Conservation (phyloP, 2,113 vertebrate species). For the Potamarius usumacintae region DNA sequence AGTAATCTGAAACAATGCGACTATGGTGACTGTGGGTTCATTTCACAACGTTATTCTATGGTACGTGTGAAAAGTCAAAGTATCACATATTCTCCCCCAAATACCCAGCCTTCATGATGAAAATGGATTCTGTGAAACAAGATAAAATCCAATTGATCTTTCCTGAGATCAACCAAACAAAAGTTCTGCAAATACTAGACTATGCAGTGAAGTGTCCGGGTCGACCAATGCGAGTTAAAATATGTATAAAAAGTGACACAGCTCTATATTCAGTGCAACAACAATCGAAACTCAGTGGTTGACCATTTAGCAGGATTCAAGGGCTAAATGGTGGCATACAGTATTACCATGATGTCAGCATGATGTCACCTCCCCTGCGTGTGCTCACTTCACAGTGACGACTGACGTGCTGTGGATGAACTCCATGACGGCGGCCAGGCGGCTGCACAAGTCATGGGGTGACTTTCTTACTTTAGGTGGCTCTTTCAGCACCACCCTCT, state of each 20-base stretch:
- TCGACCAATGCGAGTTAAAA: conserved; percentile 51
- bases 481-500: conserved; percentile 85
- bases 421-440: conserved; percentile 92
- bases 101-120: conserved; percentile 1
- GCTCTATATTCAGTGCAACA: conserved; percentile 49
- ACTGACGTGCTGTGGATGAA: conserved; percentile 84
- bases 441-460: conserved; percentile 90
- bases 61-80: conserved; percentile 20
- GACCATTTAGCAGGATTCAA: conserved; percentile 15
- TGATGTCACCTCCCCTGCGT: not conserved
- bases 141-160: conserved; percentile 45
- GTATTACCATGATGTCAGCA: conserved; percentile 10
- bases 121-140: conserved; percentile 32
- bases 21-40: conserved; percentile 20
- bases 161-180: conserved; percentile 48
- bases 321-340: not conserved
- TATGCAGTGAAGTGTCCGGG: conserved; percentile 27
- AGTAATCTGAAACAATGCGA: conserved; percentile 24
- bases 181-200: conserved; percentile 30
- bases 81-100: not conserved
- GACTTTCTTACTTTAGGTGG: conserved; percentile 90
- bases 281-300: conserved; percentile 50
- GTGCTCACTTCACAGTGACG: conserved; percentile 79
- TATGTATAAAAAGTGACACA: conserved; percentile 57
- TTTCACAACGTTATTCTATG: conserved; percentile 33